A percentile compares a stretch with the other conserved stretches of the same genome.
Evolutionary conservation across 1,140 invertebrate genomes (phyloP).

Genomic region (Lepidurus packardi): DNA sequence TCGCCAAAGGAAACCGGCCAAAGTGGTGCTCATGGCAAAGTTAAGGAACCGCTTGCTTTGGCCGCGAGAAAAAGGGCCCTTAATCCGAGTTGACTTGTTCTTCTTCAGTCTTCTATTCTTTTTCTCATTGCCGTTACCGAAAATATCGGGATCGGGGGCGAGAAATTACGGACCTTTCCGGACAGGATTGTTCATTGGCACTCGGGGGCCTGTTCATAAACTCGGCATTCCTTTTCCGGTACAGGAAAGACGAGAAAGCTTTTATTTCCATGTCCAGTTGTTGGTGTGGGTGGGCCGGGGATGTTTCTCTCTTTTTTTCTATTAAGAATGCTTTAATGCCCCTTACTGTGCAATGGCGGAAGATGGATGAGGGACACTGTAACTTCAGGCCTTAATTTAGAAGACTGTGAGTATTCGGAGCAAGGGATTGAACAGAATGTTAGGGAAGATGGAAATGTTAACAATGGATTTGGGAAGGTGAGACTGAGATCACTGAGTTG

Average conservation of each 20-base stretch:
- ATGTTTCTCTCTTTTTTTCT: too few species aligned
- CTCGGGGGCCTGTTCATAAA: not conserved
- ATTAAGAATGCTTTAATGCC: too few species aligned
- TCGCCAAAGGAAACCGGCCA: constrained; percentile 17
- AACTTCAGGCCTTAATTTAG: too few species aligned
- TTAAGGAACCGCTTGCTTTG: not conserved
- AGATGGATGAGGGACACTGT: too few species aligned
- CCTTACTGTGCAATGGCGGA: too few species aligned
- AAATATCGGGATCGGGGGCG: not conserved
- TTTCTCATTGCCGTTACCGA: constrained; percentile 8
- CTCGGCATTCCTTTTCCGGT: constrained; percentile 9
- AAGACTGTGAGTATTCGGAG: too few species aligned
- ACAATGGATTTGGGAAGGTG: too few species aligned
- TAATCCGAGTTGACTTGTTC: not conserved
- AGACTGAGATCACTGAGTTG: not conserved
- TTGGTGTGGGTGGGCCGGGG: too few species aligned
- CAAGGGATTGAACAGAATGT: too few species aligned
- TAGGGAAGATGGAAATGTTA: too few species aligned
- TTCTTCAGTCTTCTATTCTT: not conserved
- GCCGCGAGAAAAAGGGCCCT: not conserved
- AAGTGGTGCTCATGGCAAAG: not conserved
- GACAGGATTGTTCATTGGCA: constrained; percentile 8
- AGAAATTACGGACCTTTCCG: not conserved
- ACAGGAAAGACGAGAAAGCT: constrained; percentile 5
- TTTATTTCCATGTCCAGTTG: too few species aligned